Evolutionary conservation across 2,113 vertebrate genomes (phyloP), one percentile per base, ranked within the genome.

Genomic region (Meleagris gallopavo): DNA sequence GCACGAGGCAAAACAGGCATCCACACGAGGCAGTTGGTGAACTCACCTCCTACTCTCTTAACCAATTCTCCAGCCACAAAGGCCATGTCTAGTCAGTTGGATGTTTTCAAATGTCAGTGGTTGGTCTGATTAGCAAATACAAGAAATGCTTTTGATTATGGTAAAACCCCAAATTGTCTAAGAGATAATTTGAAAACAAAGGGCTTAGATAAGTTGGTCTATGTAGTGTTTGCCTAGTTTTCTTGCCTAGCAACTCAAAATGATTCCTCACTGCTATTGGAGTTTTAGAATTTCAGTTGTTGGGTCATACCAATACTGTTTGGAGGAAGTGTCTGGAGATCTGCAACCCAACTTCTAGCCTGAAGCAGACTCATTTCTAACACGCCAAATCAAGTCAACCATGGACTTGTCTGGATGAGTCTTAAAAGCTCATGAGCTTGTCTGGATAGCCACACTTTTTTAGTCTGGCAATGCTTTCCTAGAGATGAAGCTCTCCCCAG

Each of bases 31-130:
- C n/a, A 74, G 17, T 30, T 89, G 82, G 69, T 58, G 93, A 36
- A 17, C 13, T 86, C 52, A n/a, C 83, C 82, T 93, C 79, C 72
- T 74, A 55, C 91, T 91, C 30, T 61, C 69, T 69, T 75, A 74
- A 67, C 79, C 46, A 27, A 48, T 14, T 46, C 78, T 91, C 17
- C 52, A 91, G 82, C 75, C 94, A 48, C 87, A 93, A 94, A 93
- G 78, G 50, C 75, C 75, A 69, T 3, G 40, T 88, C 75, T 83
- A 92, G 89, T 86, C 89, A 71, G 78, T 15, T 67, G 50, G 64
- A 77, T 50, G 34, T 65, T 88, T 83, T 91, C 46, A 95, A 96
- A 95, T 87, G 89, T 93, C 93, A 96, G 13, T 13, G 7, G 34
- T 74, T 89, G 85, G 50, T 43, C 82, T 64, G 84, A 87, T 92